Base-by-base conservation (phyloP, 2,113 vertebrate genomes). In the Balaenoptera acutorostrata region DNA sequence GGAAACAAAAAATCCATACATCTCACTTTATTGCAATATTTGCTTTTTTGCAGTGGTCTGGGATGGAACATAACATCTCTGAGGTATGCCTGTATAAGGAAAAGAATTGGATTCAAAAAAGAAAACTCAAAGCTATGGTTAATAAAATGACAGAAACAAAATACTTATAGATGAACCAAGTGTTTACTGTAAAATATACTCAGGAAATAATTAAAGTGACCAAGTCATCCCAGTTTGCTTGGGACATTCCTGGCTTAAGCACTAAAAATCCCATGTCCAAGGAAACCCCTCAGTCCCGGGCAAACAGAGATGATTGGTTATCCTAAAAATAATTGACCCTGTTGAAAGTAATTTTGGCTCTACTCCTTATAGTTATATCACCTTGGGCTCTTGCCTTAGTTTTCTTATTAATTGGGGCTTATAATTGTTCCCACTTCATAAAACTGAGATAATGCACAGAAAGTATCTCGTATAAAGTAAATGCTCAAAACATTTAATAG, bases 121-220 rank as follows among this genome's bases (percentile, higher is more conserved):
- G 29, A 64, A 77, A 81, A 91, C 46, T 41, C n/a, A 75, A 80
- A 44, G 6, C 17, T 36, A 2, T 93, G 59, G 36, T 64, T 59
- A 85, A 57, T 52, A 39, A 88, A 71, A 59, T 61, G 29, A 61
- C 12, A 59, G 36, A 39, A 75, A 85, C 49, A 69, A 90, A 90
- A 77, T 69, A 20, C 46, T 23, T 63, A 61, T 6, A 64, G 5
- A 21, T 15, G 72, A 96, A 55, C 25, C 44, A 41, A 36, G 15
- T 66, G 36, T 87, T 46, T 68, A 27, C 27, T 29, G 36, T 95
- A 93, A 89, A 94, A 89, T n/a, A 27, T 8, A 55, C 21, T 69
- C 18, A 36, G 36, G 68, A 77, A 85, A 75, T 66, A 89, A 27
- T 72, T 57, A 81, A 27, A 21, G 49, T 61, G 44, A 31, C 31